A percentile compares a stretch with the other conserved stretches of the same genome.
These are phyloP conservation scores for Eudyptes chrysolophus DNA, from an alignment of 2,113 vertebrate species.

Conservation along the genomic window DNA sequence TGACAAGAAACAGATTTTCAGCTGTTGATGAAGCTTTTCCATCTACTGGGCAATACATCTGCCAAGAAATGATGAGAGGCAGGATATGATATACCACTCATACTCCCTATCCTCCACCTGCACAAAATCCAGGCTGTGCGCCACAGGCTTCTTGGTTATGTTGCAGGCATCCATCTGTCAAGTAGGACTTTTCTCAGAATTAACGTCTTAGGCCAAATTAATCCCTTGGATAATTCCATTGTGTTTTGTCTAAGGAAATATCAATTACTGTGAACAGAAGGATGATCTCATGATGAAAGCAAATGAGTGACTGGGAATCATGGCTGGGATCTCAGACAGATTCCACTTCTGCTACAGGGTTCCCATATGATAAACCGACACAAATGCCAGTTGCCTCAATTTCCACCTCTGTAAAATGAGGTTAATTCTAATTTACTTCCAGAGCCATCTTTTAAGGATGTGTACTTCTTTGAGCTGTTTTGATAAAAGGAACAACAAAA, in stretches of 20 bases:
- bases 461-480: not conserved
- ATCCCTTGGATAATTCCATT: slow-evolving; percentile 37
- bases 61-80: slow-evolving; percentile 72
- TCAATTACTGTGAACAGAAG: slow-evolving; percentile 9
- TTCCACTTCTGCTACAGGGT: not conserved
- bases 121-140: slow-evolving; percentile 10
- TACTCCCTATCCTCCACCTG: slow-evolving; percentile 56
- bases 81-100: slow-evolving; percentile 63
- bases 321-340: not conserved
- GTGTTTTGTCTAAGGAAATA: slow-evolving; percentile 44
- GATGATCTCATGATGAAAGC: slow-evolving; percentile 52
- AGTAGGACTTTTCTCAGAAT: slow-evolving; percentile 17
- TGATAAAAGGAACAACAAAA: not conserved
- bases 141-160: slow-evolving; percentile 22
- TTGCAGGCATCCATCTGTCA: slow-evolving; percentile 34
- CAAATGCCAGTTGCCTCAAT: not conserved
- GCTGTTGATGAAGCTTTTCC: slow-evolving; percentile 67
- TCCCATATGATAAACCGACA: not conserved
- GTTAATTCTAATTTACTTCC: not conserved
- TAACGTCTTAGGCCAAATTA: slow-evolving; percentile 28
- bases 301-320: not conserved
- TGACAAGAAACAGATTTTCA: slow-evolving; percentile 80
- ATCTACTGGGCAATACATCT: slow-evolving; percentile 62
- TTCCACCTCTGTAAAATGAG: not conserved
- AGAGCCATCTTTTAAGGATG: not conserved